Base-by-base conservation (phyloP, 2,888 invertebrate species). In the Strigamia transsilvanica region DNA sequence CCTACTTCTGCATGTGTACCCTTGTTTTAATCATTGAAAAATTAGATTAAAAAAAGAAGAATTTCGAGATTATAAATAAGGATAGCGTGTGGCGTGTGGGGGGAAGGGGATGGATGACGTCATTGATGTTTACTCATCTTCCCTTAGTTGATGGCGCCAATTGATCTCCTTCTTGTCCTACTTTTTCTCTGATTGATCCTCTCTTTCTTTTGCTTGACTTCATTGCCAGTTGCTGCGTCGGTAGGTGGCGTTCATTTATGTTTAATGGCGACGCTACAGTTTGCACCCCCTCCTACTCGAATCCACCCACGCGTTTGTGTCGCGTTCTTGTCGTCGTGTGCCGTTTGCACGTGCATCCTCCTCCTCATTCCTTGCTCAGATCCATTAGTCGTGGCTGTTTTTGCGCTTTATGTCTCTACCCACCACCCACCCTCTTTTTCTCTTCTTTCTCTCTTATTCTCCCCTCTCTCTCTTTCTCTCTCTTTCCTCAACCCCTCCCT, bases 191-290 rank as follows among this genome's bases (percentile, higher is more conserved):
- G 73, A 73, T 73, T 73, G 73, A 73, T 73, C 73, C 32, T 73
- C 73, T 27, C 73, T 73, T 73, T 73, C 73, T 73, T 73, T 73
- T 73, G 27, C 73, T 73, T 56, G 56, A 73, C 73, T 73, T 73
- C 73, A 73, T 73, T 73, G 73, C 32, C 73, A 73, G 73, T 73
- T 73, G 73, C 73, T 73, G 73, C 73, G 73, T 27, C 73, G 73
- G 73, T 27, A 73, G 73, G 73, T 73, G 73, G 73, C 73, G 73
- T 73, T 73, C 73, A 73, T 73, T 73, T 73, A 73, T 73, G 73
- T 73, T 73, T 73, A 73, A 73, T 73, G 73, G 73, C 73, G 73
- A 73, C 73, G 73, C 73, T 73, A 73, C 73, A 73, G 73, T 73
- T 73, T 73, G 73, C 73, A 73, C 73, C 32, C 32, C 73, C 73